These are phyloP conservation scores for Conops quadrifasciatus DNA, from an alignment of 2,888 invertebrate species.

Conservation along the genomic window DNA sequence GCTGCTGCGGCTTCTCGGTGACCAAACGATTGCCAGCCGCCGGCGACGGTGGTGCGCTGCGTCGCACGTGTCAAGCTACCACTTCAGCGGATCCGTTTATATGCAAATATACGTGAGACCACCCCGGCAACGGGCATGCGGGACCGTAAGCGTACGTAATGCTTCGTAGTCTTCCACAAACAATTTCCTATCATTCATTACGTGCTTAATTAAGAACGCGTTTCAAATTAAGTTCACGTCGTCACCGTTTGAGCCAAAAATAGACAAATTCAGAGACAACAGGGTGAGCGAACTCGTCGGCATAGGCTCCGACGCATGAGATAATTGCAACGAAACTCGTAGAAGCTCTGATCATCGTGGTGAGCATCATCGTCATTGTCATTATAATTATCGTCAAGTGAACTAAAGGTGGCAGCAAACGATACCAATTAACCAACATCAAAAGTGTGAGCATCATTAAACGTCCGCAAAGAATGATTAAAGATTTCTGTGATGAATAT, in stretches of 20 bases:
- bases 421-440: too few relatives aligned
- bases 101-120: conserved; percentile 6
- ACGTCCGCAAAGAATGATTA: too few relatives aligned
- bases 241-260: conserved; percentile 1
- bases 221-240: conserved; percentile 1
- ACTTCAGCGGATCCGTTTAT: too few relatives aligned
- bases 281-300: background rate
- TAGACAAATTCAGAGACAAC: conserved; percentile 1
- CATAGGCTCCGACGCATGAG: too few relatives aligned
- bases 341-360: background rate
- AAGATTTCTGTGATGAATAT: too few relatives aligned
- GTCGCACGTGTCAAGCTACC: conserved; percentile 1
- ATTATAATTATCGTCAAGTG: background rate
- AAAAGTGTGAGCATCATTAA: too few relatives aligned
- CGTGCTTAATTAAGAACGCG: conserved; percentile 17
- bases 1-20: background rate
- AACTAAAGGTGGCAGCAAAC: too few relatives aligned
- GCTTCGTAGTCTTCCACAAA: background rate
- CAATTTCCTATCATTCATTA: conserved; percentile 17
- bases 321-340: background rate
- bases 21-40: background rate
- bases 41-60: background rate
- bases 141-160: background rate
- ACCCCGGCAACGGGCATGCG: background rate
- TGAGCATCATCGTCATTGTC: background rate